Evolutionary conservation across 1,140 invertebrate genomes (phyloP).

Genomic region (Drosophila hydei): DNA sequence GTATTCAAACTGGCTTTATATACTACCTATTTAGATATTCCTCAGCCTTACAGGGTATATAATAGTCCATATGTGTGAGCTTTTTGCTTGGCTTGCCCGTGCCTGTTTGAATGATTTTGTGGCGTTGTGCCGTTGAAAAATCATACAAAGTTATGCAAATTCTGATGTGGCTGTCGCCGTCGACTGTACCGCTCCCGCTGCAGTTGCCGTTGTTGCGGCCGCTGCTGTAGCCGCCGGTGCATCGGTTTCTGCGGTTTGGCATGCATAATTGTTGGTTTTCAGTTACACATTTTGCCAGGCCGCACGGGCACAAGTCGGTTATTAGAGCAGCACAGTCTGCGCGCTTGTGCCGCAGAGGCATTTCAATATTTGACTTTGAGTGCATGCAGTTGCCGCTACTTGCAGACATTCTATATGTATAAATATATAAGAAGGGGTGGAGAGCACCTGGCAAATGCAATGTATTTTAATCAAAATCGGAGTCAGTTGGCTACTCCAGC

Average conservation of each 20-base stretch:
- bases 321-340: slow-evolving; percentile 25
- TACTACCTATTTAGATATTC: too few relatives aligned
- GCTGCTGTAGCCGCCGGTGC: slow-evolving; percentile 33
- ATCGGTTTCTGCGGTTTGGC: slow-evolving; percentile 76
- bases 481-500: slow-evolving; percentile 15
- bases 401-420: background rate
- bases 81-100: slow-evolving; percentile 5
- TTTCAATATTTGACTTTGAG: slow-evolving; percentile 31
- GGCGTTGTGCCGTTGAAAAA: slow-evolving; percentile 74
- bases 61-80: background rate
- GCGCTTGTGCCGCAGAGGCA: slow-evolving; percentile 12
- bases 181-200: slow-evolving; percentile 27
- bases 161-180: slow-evolving; percentile 63
- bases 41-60: slow-evolving; percentile 16
- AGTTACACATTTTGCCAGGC: slow-evolving; percentile 68
- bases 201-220: slow-evolving; percentile 18
- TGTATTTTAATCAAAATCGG: slow-evolving; percentile 50
- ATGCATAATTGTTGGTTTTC: slow-evolving; percentile 82
- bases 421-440: background rate
- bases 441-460: slow-evolving; percentile 19
- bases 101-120: slow-evolving; percentile 81
- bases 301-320: slow-evolving; percentile 31
- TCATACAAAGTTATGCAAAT: slow-evolving; percentile 82
- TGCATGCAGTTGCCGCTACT: slow-evolving; percentile 1
- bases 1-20: too few relatives aligned